A percentile compares a stretch with the other conserved stretches of the same genome.
Conservation (phyloP, 2,797 vertebrate species). For the Hirundo rustica region DNA sequence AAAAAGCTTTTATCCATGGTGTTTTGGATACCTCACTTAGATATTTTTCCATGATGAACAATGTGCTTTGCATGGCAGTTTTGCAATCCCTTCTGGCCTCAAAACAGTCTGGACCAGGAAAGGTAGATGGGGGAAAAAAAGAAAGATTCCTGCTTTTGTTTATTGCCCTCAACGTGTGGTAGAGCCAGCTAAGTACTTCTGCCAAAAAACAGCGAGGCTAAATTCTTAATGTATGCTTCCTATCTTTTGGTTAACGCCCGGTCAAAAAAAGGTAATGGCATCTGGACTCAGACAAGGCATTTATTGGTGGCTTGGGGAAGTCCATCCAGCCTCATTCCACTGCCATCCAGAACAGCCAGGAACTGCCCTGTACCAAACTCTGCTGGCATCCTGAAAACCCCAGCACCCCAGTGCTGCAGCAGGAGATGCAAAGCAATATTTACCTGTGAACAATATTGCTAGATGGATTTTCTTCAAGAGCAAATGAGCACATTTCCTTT, state of each 20-base stretch:
- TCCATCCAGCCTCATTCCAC: not conserved
- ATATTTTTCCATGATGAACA: not conserved
- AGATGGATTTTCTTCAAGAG: not conserved
- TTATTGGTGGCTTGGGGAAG: not conserved
- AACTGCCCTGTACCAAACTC: not conserved
- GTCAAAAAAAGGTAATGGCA: not conserved
- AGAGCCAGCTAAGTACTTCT: not conserved
- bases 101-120: not conserved
- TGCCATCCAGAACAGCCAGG: not conserved
- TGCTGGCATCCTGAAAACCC: not conserved
- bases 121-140: not conserved
- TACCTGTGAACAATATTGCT: not conserved
- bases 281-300: not conserved
- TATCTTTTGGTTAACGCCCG: not conserved
- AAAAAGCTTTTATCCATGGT: not conserved
- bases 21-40: not conserved
- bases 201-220: not conserved
- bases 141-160: not conserved
- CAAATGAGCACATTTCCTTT: not conserved
- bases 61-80: not conserved
- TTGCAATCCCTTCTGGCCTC: not conserved
- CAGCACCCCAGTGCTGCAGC: not conserved
- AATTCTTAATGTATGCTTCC: not conserved
- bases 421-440: not conserved
- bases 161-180: not conserved